Evolutionary conservation across 64 coral and sea anemone genomes (phyloP).

Genomic region (Dendrophyllia cribrosa): DNA sequence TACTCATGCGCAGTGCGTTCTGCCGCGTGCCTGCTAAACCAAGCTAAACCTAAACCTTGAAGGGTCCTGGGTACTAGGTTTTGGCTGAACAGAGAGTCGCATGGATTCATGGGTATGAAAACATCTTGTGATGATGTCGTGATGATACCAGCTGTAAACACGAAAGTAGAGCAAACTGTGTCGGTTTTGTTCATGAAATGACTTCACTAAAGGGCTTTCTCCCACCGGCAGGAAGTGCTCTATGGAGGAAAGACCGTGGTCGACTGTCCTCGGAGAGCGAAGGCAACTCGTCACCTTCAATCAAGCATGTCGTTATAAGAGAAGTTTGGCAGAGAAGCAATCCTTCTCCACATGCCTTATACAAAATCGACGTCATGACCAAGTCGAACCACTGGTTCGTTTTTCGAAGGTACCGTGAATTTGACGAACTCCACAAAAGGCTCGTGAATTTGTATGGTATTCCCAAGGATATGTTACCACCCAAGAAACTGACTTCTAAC

Average conservation of each 20-base stretch:
- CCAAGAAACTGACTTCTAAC: conserved; percentile 89
- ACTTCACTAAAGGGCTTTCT: conserved; percentile 85
- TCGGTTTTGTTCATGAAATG: conserved; percentile 36
- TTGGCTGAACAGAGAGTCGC: not conserved
- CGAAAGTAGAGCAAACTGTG: not conserved
- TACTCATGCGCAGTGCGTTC: no score
- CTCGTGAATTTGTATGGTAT: conserved; percentile 77
- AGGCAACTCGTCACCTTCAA: conserved; percentile 44
- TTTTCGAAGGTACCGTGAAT: conserved; percentile 88
- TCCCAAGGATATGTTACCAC: conserved; percentile 95
- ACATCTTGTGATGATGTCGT: not conserved
- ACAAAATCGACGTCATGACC: conserved; percentile 98
- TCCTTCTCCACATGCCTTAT: conserved; percentile 89
- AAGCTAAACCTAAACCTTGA: no score
- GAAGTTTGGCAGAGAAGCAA: conserved; percentile 89
- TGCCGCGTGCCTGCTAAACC: no score
- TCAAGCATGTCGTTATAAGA: conserved; percentile 93
- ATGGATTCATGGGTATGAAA: conserved; percentile 8
- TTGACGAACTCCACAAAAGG: conserved; percentile 82
- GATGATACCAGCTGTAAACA: not conserved
- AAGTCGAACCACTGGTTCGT: conserved; percentile 99
- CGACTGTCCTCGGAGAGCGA: conserved; percentile 56
- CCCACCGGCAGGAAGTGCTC: conserved; percentile 79
- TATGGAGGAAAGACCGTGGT: conserved; percentile 88
- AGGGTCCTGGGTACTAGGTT: no score